Evolutionary conservation across 2,888 invertebrate genomes (phyloP).

Genomic region (Seira sanloemensis): DNA sequence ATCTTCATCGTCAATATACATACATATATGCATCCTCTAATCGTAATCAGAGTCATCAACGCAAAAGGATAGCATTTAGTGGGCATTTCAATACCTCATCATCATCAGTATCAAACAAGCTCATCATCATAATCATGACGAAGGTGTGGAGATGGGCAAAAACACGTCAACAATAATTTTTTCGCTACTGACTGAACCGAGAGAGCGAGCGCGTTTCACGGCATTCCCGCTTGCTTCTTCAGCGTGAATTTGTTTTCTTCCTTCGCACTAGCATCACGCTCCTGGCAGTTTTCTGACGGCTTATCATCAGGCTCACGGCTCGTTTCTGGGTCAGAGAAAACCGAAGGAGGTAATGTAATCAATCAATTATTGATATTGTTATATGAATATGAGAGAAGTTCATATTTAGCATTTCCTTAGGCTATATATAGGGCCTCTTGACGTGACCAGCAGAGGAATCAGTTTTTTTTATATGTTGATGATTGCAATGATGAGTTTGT

Average conservation of each 20-base stretch:
- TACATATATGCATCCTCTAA: conserved; percentile 24
- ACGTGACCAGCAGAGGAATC: conserved; percentile 1
- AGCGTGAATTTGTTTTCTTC: background rate
- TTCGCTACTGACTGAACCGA: conserved; percentile 3
- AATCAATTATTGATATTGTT: conserved; percentile 53
- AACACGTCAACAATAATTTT: conserved; percentile 34
- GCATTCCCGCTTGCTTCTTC: background rate
- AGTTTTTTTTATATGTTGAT: background rate
- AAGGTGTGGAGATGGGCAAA: conserved; percentile 13
- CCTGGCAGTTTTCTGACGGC: conserved; percentile 15
- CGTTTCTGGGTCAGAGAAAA: conserved; percentile 20
- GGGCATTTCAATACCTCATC: conserved; percentile 50
- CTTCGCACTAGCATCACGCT: conserved; percentile 15
- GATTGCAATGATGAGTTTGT: conserved; percentile 20
- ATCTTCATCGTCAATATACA: background rate
- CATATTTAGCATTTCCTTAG: background rate
- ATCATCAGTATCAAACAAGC: conserved; percentile 28
- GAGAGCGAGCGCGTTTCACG: no score
- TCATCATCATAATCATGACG: conserved; percentile 24
- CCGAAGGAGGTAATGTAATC: conserved; percentile 53
- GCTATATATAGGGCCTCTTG: conserved; percentile 1
- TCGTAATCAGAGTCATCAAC: conserved; percentile 36
- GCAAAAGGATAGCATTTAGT: conserved; percentile 23
- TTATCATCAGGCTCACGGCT: background rate
- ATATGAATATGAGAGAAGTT: conserved; percentile 3